Evolutionary conservation across 2,888 invertebrate species (phyloP).

Genomic region (Antheraea assamensis): DNA sequence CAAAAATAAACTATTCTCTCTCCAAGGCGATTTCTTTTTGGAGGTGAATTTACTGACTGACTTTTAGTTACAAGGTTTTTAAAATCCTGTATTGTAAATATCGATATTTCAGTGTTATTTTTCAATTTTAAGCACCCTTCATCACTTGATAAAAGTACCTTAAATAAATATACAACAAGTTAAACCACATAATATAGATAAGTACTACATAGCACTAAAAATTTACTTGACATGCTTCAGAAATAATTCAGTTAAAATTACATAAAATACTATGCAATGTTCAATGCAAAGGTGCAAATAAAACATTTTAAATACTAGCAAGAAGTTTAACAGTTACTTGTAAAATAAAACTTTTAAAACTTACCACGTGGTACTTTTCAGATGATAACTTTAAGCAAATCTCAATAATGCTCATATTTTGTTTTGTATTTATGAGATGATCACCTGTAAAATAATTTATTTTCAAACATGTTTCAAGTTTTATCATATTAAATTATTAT

Average conservation of each 20-base stretch:
- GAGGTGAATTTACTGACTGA: background rate
- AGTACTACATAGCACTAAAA: background rate
- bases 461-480: background rate
- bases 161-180: constrained; percentile 29
- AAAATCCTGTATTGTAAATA: constrained; percentile 46
- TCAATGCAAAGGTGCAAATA: background rate
- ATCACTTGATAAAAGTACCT: constrained; percentile 56
- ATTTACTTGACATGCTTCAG: background rate
- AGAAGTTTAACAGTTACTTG: background rate
- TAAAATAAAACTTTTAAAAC: constrained; percentile 25
- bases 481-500: background rate
- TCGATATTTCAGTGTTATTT: constrained; percentile 35
- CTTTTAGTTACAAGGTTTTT: constrained; percentile 30
- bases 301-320: background rate
- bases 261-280: background rate
- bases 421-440: constrained; percentile 25
- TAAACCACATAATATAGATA: background rate
- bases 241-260: background rate
- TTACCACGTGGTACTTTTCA: constrained; percentile 52
- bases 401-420: constrained; percentile 34
- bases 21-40: background rate
- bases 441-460: constrained; percentile 15
- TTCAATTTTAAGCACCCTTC: constrained; percentile 38
- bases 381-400: constrained; percentile 40
- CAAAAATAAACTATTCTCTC: constrained; percentile 2